phyloP scores from a whole-genome alignment of 2,113 vertebrate species.

The Alethe castanea region DNA sequence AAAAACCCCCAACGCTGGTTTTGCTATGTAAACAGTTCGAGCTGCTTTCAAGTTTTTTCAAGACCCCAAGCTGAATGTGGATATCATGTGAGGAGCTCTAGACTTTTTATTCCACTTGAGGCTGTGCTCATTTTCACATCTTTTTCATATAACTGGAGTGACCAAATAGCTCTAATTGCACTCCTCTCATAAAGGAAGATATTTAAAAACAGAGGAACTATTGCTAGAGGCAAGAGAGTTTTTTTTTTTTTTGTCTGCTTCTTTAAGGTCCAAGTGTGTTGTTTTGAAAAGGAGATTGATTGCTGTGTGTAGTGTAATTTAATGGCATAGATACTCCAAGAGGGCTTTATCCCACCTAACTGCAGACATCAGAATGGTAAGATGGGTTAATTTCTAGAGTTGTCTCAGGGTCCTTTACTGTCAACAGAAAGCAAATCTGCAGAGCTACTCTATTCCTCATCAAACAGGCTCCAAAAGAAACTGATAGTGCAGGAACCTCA shows the following conservation, averaged over 20 bases:
- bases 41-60: neutral
- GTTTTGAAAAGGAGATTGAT: neutral
- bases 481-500: neutral
- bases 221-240: neutral
- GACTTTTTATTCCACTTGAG: neutral
- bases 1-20: rapidly evolving
- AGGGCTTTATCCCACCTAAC: neutral
- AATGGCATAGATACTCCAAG: neutral
- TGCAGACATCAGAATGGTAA: neutral
- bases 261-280: neutral
- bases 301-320: neutral
- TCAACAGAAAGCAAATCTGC: neutral
- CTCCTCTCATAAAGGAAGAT: neutral
- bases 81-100: neutral
- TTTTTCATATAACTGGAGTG: neutral
- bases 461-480: neutral
- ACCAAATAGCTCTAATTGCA: neutral
- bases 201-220: neutral
- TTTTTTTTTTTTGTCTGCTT: neutral
- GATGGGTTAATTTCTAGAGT: neutral
- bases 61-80: neutral
- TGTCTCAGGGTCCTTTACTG: neutral
- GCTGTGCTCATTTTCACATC: neutral
- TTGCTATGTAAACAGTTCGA: neutral
- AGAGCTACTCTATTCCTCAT: neutral